Evolutionary conservation across 2,797 vertebrate species (phyloP).

Genomic region (Sciurus vulgaris): DNA sequence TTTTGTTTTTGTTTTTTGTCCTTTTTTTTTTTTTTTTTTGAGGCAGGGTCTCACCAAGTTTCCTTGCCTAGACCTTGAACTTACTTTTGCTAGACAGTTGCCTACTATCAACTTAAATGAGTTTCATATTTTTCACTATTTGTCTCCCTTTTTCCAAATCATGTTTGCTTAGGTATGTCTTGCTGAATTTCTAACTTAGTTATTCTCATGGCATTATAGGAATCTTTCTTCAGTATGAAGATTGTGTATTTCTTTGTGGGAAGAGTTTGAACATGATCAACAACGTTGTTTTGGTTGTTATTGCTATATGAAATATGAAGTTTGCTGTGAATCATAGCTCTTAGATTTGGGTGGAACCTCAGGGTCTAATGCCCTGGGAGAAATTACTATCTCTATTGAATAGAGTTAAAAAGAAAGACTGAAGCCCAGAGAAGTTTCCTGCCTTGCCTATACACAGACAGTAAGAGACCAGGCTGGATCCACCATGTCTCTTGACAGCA

Average conservation of each 20-base stretch:
- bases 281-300: constrained; percentile 40
- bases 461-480: background rate
- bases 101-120: constrained; percentile 22
- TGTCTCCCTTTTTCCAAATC: background rate
- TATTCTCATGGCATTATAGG: constrained; percentile 34
- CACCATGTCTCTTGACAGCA: background rate
- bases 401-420: constrained; percentile 28
- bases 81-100: background rate
- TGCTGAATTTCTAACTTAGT: constrained; percentile 24
- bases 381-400: background rate
- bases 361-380: constrained; percentile 15
- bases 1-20: no score
- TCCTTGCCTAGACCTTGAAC: no score
- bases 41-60: no score
- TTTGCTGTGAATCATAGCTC: constrained; percentile 59
- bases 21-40: no score
- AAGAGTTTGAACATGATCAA: constrained; percentile 26
- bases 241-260: constrained; percentile 35
- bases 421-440: background rate
- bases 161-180: background rate
- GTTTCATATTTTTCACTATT: background rate
- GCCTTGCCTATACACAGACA: background rate
- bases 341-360: constrained; percentile 27
- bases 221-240: constrained; percentile 48
- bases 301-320: constrained; percentile 46